Percentiles rank a stretch among this genome's conserved stretches.
Evolutionary conservation across 2,797 vertebrate genomes (phyloP).

Genomic region (Trachops cirrhosus): DNA sequence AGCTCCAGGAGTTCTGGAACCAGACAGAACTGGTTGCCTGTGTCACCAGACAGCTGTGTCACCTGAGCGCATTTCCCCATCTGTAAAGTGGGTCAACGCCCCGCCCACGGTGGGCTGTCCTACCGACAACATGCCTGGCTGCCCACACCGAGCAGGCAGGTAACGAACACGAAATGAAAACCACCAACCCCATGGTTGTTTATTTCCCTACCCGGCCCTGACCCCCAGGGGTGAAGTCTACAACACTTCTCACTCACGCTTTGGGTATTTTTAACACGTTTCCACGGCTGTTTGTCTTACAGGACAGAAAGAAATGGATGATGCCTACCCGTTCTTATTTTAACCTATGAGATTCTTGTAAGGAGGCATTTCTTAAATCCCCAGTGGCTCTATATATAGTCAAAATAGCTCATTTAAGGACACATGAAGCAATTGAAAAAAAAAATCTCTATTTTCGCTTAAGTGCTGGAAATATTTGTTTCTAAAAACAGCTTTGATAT

Average conservation of each 20-base stretch:
- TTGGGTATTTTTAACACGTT: not conserved
- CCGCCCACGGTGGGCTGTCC: fast-evolving
- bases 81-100: not conserved
- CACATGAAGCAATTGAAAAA: not conserved
- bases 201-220: not conserved
- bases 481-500: constrained; percentile 40
- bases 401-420: not conserved
- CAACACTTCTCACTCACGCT: not conserved
- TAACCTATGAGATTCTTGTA: not conserved
- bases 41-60: too few relatives aligned
- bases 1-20: not conserved
- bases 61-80: not conserved
- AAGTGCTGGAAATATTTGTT: not conserved
- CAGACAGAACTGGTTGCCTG: not conserved
- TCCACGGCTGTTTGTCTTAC: not conserved
- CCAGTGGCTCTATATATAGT: not conserved
- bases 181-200: fast-evolving
- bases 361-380: not conserved
- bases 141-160: not conserved
- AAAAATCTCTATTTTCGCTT: not conserved
- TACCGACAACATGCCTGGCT: fast-evolving
- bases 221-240: fast-evolving
- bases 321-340: not conserved
- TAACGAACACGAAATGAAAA: fast-evolving
- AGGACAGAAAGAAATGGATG: not conserved